Evolutionary conservation across 2,113 vertebrate genomes (phyloP), one percentile per base, ranked within the genome.

Genomic region (Oryzias melastigma): DNA sequence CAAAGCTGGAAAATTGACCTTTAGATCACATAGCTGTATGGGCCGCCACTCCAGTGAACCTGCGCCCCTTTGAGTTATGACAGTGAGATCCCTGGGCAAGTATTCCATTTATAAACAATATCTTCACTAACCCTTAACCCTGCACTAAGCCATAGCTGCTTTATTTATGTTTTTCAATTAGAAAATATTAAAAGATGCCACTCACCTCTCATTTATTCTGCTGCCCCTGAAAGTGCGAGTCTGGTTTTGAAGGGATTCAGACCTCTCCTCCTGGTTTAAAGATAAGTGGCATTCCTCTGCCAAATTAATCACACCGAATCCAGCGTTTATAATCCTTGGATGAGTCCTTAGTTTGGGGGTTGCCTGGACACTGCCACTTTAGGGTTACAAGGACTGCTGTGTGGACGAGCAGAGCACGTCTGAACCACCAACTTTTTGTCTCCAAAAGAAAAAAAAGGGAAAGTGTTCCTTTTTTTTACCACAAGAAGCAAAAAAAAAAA

Each of bases 351-450:
- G 71, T 71, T 75, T 62, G 22, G 64, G 27, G 42, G 91, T 92
- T 91, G 89, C 91, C 74, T 79, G 52, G 91, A 74, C 77, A 92
- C 51, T 8, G 14, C 67, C 72, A 81, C 73, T 79, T 83, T 64
- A 52, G 48, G 70, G 58, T 75, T 73, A 81, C 70, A 82, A 89
- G 85, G 79, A 71, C 84, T 59, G 59, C 77, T 77, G 62, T 58
- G 74, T 60, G 50, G 51, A 47, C 25, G 22, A 50, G 43, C 55
- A 60, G 57, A 58, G 64, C 64, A 65, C 0, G 17, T 71, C 65
- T 19, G 5, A 73, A 58, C 19, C 53, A 55, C 60, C 58, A 62
- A 75, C 18, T 41, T 41, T 42, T 61, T 69, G 50, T 55, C 51
- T 62, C 62, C 57, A 35, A 58, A 67, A 17, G 14, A 52, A 27